phyloP scores from a whole-genome alignment of 1,140 invertebrate genomes.

The Neuroterus valhalla region DNA sequence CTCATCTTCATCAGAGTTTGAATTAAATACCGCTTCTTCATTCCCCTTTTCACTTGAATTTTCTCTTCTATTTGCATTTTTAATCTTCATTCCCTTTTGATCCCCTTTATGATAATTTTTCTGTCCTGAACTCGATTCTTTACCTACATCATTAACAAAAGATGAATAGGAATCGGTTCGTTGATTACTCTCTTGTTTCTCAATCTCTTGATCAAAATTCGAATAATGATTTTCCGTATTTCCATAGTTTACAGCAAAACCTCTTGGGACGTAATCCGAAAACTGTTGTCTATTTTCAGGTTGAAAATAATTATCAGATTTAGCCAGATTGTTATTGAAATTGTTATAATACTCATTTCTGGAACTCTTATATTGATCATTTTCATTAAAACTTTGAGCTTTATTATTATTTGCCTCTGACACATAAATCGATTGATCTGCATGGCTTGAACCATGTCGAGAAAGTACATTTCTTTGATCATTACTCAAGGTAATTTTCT shows the following conservation, averaged over 20 bases:
- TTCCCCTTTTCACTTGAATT: neutral
- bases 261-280: constrained; percentile 51
- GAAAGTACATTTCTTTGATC: constrained; percentile 37
- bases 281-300: constrained; percentile 9
- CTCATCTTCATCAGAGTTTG: constrained; percentile 49
- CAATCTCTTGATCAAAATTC: constrained; percentile 14
- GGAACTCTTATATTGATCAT: constrained; percentile 32
- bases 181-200: constrained; percentile 13
- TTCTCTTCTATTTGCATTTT: neutral
- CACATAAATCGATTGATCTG: constrained; percentile 39
- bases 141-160: neutral
- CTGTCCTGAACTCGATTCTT: constrained; percentile 20
- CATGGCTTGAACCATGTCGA: constrained; percentile 26
- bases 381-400: constrained; percentile 45
- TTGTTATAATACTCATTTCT: constrained; percentile 10
- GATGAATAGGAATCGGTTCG: neutral
- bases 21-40: constrained; percentile 23
- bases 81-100: neutral
- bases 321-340: constrained; percentile 3
- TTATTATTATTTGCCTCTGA: constrained; percentile 32
- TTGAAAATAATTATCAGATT: neutral
- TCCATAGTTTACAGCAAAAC: constrained; percentile 48
- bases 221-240: constrained; percentile 2
- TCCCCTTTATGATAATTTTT: neutral
- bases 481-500: constrained; percentile 36